These are phyloP conservation scores for Himalopsyche tibetana DNA, from an alignment of 2,888 invertebrate genomes.

Conservation along the genomic window DNA sequence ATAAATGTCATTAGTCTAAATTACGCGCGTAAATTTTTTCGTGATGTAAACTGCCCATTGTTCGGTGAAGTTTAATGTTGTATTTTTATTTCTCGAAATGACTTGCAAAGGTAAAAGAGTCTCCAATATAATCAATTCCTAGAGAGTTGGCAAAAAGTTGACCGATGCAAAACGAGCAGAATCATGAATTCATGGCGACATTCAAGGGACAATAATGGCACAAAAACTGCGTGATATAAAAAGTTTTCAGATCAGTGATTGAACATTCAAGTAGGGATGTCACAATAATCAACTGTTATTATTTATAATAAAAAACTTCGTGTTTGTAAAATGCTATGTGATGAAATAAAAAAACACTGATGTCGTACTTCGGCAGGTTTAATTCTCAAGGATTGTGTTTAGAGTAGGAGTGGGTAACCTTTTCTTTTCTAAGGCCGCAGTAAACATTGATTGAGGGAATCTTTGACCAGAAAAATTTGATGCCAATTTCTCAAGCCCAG, in stretches of 20 bases:
- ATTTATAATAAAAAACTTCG: too few species aligned
- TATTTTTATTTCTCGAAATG: constrained; percentile 49
- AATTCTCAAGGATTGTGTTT: too few species aligned
- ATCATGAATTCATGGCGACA: constrained; percentile 54
- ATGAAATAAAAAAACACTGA: too few species aligned
- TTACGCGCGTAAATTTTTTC: background rate
- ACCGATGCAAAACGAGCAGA: constrained; percentile 53
- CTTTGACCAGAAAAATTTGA: too few species aligned
- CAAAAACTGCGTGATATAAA: constrained; percentile 36
- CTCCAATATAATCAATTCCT: constrained; percentile 50
- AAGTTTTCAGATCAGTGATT: constrained; percentile 13
- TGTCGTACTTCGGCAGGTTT: too few species aligned
- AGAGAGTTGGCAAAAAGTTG: constrained; percentile 52
- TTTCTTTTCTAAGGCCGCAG: too few species aligned
- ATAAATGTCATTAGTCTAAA: constrained; percentile 22
- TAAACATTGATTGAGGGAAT: too few species aligned
- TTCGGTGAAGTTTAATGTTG: constrained; percentile 23
- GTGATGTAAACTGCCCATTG: constrained; percentile 46
- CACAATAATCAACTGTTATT: background rate
- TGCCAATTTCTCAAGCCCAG: too few species aligned
- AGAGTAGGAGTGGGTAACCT: too few species aligned
- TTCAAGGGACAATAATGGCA: constrained; percentile 45
- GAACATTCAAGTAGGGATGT: background rate
- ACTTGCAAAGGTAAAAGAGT: constrained; percentile 26
- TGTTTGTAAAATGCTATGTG: too few species aligned